phyloP scores from a whole-genome alignment of 1,140 invertebrate genomes.

The Drosophila pseudoananassae region DNA sequence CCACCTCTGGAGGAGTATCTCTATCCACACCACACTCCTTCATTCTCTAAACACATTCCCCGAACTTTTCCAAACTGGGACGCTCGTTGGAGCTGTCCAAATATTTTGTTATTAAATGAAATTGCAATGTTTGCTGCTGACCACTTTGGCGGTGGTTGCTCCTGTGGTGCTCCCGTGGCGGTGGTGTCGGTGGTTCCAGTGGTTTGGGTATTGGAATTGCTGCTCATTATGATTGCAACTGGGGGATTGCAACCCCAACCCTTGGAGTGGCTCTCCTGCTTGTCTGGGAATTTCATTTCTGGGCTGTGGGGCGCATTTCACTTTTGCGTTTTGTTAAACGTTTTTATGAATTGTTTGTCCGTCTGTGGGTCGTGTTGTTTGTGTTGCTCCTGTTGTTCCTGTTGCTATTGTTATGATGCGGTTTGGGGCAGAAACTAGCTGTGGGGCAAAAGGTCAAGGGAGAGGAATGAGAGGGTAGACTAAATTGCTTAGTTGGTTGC shows the following conservation, averaged over 20 bases:
- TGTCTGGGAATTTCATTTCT: slow-evolving; percentile 76
- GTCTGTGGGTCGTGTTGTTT: slow-evolving; percentile 31
- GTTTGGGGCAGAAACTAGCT: slow-evolving; percentile 44
- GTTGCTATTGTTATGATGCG: slow-evolving; percentile 48
- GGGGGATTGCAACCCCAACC: slow-evolving; percentile 12
- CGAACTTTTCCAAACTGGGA: slow-evolving; percentile 7
- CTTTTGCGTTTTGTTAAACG: slow-evolving; percentile 80
- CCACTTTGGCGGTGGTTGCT: slow-evolving; percentile 46
- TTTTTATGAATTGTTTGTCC: slow-evolving; percentile 75
- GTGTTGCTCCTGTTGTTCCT: slow-evolving; percentile 9
- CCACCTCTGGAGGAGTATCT: slow-evolving; percentile 6
- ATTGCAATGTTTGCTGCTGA: slow-evolving; percentile 77
- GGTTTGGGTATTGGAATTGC: slow-evolving; percentile 31
- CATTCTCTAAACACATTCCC: not conserved
- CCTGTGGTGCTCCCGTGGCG: slow-evolving; percentile 13
- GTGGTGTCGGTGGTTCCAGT: not conserved
- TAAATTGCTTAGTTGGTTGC: slow-evolving; percentile 11
- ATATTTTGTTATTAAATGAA: slow-evolving; percentile 83
- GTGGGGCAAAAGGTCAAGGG: slow-evolving; percentile 36
- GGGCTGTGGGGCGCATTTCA: slow-evolving; percentile 37
- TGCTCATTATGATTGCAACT: slow-evolving; percentile 69
- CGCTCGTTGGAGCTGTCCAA: slow-evolving; percentile 48
- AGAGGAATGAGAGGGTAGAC: not conserved
- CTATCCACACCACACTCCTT: not conserved
- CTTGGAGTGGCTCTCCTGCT: slow-evolving; percentile 22